Evolutionary conservation across 2,113 vertebrate genomes (phyloP).

Genomic region (Lagopus muta): DNA sequence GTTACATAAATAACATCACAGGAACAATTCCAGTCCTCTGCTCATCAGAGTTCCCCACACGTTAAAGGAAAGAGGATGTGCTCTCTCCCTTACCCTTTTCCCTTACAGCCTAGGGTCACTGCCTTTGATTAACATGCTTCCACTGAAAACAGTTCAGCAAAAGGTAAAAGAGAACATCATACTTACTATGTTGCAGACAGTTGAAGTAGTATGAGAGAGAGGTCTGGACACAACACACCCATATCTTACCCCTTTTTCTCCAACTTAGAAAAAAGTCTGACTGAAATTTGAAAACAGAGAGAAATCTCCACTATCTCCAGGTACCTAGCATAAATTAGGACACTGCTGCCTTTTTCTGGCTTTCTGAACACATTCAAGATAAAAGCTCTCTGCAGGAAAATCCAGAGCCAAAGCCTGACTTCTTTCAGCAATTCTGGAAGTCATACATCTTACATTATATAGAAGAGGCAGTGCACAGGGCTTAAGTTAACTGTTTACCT

Average conservation of each 20-base stretch:
- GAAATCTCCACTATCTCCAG: not conserved
- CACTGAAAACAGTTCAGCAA: not conserved
- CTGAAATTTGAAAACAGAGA: not conserved
- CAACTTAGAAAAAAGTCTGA: not conserved
- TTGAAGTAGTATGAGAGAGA: accelerated
- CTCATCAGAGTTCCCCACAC: not conserved
- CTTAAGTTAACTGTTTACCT: not conserved
- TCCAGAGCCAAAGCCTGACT: not conserved
- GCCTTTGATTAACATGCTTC: not conserved
- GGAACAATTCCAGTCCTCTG: not conserved
- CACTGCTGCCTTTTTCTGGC: not conserved
- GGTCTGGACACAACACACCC: not conserved
- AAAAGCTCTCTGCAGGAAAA: not conserved
- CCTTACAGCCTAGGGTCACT: not conserved
- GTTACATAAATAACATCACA: not conserved
- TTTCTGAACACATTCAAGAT: not conserved
- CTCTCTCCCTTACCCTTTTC: not conserved
- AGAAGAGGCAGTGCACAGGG: not conserved
- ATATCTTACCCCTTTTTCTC: not conserved
- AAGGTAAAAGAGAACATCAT: not conserved
- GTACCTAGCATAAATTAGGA: not conserved
- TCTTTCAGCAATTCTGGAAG: not conserved
- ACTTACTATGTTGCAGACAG: not conserved
- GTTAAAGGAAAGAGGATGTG: not conserved
- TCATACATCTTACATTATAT: not conserved